Percentiles rank a stretch among this genome's conserved stretches.
These are phyloP conservation scores for Eugnorisma glareosa DNA, from an alignment of 2,888 invertebrate genomes.

Conservation along the genomic window DNA sequence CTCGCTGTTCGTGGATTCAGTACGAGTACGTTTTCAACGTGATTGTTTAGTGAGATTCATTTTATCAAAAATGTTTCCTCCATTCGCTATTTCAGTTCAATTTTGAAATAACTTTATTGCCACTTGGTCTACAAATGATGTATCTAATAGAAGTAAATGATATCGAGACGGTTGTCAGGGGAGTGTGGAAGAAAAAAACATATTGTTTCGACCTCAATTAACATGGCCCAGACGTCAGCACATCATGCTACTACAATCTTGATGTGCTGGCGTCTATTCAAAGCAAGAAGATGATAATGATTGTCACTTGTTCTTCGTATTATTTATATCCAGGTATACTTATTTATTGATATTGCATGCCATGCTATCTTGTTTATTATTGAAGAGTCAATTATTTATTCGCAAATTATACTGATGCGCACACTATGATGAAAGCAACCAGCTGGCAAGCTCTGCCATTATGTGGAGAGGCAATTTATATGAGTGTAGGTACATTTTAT, in stretches of 20 bases:
- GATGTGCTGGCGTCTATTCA: too few species aligned
- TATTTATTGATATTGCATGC: not conserved
- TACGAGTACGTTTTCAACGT: constrained; percentile 27
- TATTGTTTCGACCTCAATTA: not conserved
- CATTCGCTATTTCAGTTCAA: constrained; percentile 13
- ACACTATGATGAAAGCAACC: constrained; percentile 3
- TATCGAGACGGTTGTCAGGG: not conserved
- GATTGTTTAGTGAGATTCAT: constrained; percentile 37
- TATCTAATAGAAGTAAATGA: not conserved
- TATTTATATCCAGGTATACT: not conserved
- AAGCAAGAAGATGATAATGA: not conserved
- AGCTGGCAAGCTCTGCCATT: constrained; percentile 1
- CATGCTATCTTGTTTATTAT: constrained; percentile 21
- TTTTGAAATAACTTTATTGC: not conserved
- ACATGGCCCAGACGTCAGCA: too few species aligned
- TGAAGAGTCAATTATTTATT: constrained; percentile 32
- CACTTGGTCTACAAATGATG: not conserved
- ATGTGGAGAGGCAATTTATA: constrained; percentile 15
- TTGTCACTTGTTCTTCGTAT: not conserved
- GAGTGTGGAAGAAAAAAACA: not conserved
- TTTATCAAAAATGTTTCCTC: constrained; percentile 35
- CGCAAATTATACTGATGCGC: not conserved
- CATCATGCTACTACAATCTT: too few species aligned
- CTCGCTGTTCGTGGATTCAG: constrained; percentile 41
- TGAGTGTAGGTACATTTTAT: not conserved